Conservation (phyloP, 2,797 vertebrate species). For the Acanthurus leucopareius region DNA sequence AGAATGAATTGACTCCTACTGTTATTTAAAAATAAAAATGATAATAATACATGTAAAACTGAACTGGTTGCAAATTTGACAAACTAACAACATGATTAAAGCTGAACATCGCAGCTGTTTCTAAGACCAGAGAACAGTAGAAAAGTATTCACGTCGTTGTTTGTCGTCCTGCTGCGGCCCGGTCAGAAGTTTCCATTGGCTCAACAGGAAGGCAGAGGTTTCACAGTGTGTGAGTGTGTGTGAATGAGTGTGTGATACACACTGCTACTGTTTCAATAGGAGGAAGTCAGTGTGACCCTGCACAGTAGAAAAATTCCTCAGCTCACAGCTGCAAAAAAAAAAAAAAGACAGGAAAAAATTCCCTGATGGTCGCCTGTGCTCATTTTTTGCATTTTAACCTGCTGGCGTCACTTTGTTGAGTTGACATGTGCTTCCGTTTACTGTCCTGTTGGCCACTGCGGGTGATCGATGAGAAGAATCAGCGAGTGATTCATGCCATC, state of each 20-base stretch:
- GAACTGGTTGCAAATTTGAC: neutral
- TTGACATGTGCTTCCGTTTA: neutral
- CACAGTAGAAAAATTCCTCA: slow-evolving; percentile 61
- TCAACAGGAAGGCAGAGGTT: slow-evolving; percentile 76
- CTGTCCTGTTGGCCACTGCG: neutral
- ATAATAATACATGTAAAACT: neutral
- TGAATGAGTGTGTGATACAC: slow-evolving; percentile 42
- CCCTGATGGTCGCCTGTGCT: neutral
- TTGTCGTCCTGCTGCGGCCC: slow-evolving; percentile 51
- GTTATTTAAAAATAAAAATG: too few species aligned
- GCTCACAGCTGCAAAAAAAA: slow-evolving; percentile 30
- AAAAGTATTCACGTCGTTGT: neutral
- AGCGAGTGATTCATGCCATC: slow-evolving; percentile 15
- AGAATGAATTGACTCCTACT: too few species aligned
- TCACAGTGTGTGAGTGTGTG: slow-evolving; percentile 25
- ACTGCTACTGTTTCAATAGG: slow-evolving; percentile 86
- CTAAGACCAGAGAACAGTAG: neutral
- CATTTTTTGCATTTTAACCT: neutral
- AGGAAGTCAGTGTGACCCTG: slow-evolving; percentile 78
- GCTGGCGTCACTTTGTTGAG: slow-evolving; percentile 14
- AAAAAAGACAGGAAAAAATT: too few species aligned
- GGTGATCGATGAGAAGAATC: slow-evolving; percentile 20
- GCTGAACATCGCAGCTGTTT: neutral
- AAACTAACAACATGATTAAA: neutral
- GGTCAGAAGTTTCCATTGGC: slow-evolving; percentile 71